Evolutionary conservation across 2,888 invertebrate species (phyloP), one percentile per base, ranked within the genome.

Genomic region (Colletes collaris): DNA sequence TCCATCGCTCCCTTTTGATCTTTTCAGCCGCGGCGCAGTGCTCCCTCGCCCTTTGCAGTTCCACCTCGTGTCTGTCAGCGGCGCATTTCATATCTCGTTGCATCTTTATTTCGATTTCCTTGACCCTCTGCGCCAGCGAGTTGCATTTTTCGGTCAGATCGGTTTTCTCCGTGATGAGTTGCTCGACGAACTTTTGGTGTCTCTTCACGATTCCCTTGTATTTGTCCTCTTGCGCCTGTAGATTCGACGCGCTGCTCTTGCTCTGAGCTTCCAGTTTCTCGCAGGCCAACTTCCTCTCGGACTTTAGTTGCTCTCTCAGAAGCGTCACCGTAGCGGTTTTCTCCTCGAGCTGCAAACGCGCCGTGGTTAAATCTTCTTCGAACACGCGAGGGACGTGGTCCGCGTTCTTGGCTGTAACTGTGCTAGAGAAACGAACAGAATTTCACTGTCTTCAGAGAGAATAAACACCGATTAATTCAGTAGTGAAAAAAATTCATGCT

Each of bases 151-250:
- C 96, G 86, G 96, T 96, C 19, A 97, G 90, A 0, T 95, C 94
- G 81, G 96, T 96, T 93, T 97, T 97, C 90, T 97, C 97, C 73
- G 95, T 95, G 79, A 97, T 95, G 62, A 97, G 90, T 94, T 96
- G 92, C 90, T 97, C 97, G 63, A 97, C 97, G 85, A 97, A 97
- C 79, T 95, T 96, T 90, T 97, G 97, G 90, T 97, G 97, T 13
- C 97, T 94, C 83, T 96, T 95, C 35, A 97, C 95, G 0, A 96
- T 94, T 2, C 92, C 94, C 88, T 97, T 97, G 87, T 96, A 97
- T 86, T 97, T 97, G 37, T 95, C 94, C 90, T 96, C 96, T 86
- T 96, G 95, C 46, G 94, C 93, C 27, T 94, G 94, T 70, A 95
- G 86, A 77, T 94, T 94, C 3, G 93, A 91, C 27, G 92, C 90